Base-by-base conservation (phyloP, 1,140 invertebrate genomes). In the Helicoverpa zea region DNA sequence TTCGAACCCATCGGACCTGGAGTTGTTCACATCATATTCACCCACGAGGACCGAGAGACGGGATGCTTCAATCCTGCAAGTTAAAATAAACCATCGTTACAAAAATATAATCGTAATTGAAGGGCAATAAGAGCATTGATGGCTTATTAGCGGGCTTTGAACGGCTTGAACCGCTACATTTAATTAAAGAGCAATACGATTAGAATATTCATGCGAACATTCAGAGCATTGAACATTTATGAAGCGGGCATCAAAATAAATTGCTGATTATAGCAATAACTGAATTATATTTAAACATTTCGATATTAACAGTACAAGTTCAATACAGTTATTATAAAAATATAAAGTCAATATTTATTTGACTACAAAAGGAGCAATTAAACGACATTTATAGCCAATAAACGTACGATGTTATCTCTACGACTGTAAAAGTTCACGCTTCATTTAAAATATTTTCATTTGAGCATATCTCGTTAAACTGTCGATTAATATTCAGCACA, bases 11-110 rank as follows among this genome's bases (percentile, higher is more conserved):
- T 88, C 88, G 0, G 90, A 84, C 16, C 79, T 72, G 0, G 93
- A 88, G 35, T 84, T 85, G 86, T 92, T 92, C 30, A 94, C 90
- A 80, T 94, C 91, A 76, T 94, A 89, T 81, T 91, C 91, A 1
- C 93, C 92, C 14, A 94, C 92, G 11, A 94, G 81, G 12, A 94
- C 92, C 0, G 88, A 86, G 11, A 94, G 83, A 14, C 92, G 89
- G 14, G 88, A 88, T 4, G 89, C 87, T 79, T 94, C 94, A 0
- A 95, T 87, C 49, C 94, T 94, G 64, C 12, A 49, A 68, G 14
- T 49, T 18, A 3, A 18, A 58, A 23, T 18, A 18, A 49, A 68
- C 35, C 10, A 49, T 18, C 35, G 35, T 43, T 43, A 43, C 5
- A 7, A 9, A 43, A 43, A 43, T 43, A 43, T 43, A 43, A 43